phyloP scores from a whole-genome alignment of 1,140 invertebrate species.

The Leptopilina clavipes region DNA sequence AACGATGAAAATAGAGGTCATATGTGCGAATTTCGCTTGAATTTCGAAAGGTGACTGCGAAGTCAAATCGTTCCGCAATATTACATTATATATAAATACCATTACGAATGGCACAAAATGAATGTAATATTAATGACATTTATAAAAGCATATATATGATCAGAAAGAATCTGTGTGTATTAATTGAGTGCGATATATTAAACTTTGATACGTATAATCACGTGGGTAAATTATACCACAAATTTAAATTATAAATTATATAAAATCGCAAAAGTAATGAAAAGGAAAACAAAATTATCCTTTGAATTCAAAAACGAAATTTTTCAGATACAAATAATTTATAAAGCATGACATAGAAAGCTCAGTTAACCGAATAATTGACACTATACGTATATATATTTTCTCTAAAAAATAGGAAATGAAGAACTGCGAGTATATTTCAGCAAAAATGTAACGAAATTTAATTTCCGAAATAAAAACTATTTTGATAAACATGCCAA shows the following conservation, averaged over 20 bases:
- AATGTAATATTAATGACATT: conserved; percentile 23
- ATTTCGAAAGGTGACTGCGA: background rate
- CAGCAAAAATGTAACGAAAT: background rate
- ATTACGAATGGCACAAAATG: conserved; percentile 5
- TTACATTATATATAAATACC: background rate
- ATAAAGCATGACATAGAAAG: background rate
- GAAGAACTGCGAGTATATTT: background rate
- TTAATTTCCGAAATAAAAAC: background rate
- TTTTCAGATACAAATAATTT: background rate
- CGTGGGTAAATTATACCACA: background rate
- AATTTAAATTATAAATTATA: background rate
- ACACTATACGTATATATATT: no score
- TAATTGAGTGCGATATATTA: background rate
- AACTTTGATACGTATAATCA: background rate
- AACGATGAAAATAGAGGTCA: conserved; percentile 52
- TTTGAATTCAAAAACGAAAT: no score
- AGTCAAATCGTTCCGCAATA: conserved; percentile 3
- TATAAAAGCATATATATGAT: background rate
- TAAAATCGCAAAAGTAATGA: background rate
- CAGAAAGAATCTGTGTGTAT: background rate
- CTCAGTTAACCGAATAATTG: background rate
- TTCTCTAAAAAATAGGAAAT: background rate
- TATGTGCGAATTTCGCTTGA: conserved; percentile 32
- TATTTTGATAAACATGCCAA: background rate
- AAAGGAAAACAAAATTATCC: no score